Percentiles rank a stretch among this genome's conserved stretches.
phyloP scores from a whole-genome alignment of 1,140 invertebrate species.

The Hypsibius dujardini region DNA sequence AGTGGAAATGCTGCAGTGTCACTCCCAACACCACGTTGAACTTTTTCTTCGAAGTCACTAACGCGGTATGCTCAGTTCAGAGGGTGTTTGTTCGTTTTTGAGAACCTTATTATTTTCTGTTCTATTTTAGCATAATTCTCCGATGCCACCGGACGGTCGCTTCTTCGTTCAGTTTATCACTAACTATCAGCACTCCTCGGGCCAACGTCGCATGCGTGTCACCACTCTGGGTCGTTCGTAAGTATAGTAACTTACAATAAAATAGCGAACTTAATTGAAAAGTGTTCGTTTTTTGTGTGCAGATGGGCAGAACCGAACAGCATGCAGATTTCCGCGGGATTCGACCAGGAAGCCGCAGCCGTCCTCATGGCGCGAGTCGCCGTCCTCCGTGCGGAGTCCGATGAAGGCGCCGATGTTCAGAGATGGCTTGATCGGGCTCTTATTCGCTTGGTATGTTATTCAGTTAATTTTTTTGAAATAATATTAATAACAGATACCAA shows the following conservation, averaged over 20 bases:
- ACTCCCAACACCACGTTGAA: constrained; percentile 77
- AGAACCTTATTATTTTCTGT: neutral
- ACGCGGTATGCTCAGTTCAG: constrained; percentile 41
- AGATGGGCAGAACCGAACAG: constrained; percentile 42
- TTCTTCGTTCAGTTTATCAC: constrained; percentile 97
- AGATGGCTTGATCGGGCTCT: constrained; percentile 95
- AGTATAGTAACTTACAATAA: too few species aligned
- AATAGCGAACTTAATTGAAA: too few species aligned
- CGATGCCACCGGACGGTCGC: constrained; percentile 79
- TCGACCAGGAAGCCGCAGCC: constrained; percentile 91
- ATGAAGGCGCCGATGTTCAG: constrained; percentile 83
- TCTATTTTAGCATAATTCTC: constrained; percentile 59
- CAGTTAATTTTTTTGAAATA: too few species aligned
- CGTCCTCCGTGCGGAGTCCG: constrained; percentile 77
- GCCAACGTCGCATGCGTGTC: constrained; percentile 78
- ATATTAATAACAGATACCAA: too few species aligned
- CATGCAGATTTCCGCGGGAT: constrained; percentile 53
- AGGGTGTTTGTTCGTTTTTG: neutral
- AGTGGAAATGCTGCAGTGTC: constrained; percentile 94
- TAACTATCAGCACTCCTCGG: constrained; percentile 89
- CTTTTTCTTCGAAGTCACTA: constrained; percentile 92
- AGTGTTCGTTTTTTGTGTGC: constrained; percentile 23
- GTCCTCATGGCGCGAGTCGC: constrained; percentile 92
- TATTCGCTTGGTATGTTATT: constrained; percentile 61
- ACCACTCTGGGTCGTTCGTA: constrained; percentile 89